phyloP scores from a whole-genome alignment of 2,888 invertebrate genomes.

The Teinopalpus imperialis region DNA sequence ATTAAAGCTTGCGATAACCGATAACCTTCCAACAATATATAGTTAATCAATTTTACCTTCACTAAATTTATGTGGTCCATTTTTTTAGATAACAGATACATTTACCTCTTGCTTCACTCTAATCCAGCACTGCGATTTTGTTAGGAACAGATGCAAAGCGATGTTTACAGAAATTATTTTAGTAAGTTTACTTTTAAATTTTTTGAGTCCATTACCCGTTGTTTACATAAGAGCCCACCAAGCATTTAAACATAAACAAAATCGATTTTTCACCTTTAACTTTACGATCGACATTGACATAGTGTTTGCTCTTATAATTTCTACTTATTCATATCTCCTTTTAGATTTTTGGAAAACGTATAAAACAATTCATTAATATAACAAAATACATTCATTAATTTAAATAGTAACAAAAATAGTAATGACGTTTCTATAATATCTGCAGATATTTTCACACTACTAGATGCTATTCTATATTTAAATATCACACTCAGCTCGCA shows the following conservation, averaged over 20 bases:
- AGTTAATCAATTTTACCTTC: no score
- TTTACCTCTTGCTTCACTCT: no score
- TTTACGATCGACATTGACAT: conserved; percentile 4
- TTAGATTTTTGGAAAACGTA: no score
- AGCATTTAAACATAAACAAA: conserved; percentile 8
- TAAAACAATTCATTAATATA: no score
- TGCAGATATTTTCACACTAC: not conserved
- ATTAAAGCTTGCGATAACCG: conserved; percentile 51
- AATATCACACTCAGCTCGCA: not conserved
- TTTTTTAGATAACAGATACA: no score
- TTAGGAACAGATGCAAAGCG: conserved; percentile 37
- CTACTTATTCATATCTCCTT: no score
- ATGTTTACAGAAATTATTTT: conserved; percentile 31
- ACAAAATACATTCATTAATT: no score
- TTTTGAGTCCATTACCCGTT: conserved; percentile 4
- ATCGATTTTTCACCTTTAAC: not conserved
- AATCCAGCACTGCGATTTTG: conserved; percentile 41
- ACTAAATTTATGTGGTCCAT: no score
- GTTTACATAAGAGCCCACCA: conserved; percentile 11
- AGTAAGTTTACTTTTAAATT: conserved; percentile 17
- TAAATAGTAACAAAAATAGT: no score
- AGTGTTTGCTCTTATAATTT: not conserved
- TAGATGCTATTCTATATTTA: not conserved
- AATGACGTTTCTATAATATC: no score
- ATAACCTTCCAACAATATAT: no score